Evolutionary conservation across 1,140 invertebrate genomes (phyloP), one percentile per base, ranked within the genome.

Genomic region (Drosophila baimaii): DNA sequence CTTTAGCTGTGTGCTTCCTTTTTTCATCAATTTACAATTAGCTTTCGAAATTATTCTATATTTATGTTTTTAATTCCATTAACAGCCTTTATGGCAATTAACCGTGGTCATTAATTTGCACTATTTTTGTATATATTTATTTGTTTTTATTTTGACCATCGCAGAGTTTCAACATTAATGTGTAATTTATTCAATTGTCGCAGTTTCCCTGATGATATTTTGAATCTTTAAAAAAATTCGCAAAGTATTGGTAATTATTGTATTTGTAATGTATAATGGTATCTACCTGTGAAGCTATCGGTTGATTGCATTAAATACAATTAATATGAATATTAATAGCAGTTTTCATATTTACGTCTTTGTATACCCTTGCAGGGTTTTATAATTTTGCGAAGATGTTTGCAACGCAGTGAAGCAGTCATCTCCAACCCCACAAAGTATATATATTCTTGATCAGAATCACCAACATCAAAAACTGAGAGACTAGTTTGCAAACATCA

Each of bases 11-110:
- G 29, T 33, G 47, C 44, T 65, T 66, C 62, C 63, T 37, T 70
- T 70, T 68, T 55, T 17, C 68, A 71, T 70, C 21, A 71, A 70
- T 57, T 71, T 23, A 61, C 77, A 71, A 71, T 71, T 71, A 71
- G 65, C 68, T 70, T 70, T 19, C 19, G 41, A 57, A 71, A 57
- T 71, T 29, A 71, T 58, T 39, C 15, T 43, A 33, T 21, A 29
- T 39, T 58, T 57, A 2, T 35, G 51, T 21, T 54, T 54, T 54
- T 54, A 54, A 54, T 54, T 54, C 51, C 51, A 54, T 54, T 35
- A 54, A 54, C 51, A 13, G 51, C 19, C 19, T 54, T 23, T 27
- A 12, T 12, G 43, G 33, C 44, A 41, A 43, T 71, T 71, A 49
- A 70, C 47, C 27, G 51, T 33, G 17, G 19, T 35, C 51, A 54